Evolutionary conservation across 2,113 vertebrate genomes (phyloP).

Genomic region (Taxidea taxus): DNA sequence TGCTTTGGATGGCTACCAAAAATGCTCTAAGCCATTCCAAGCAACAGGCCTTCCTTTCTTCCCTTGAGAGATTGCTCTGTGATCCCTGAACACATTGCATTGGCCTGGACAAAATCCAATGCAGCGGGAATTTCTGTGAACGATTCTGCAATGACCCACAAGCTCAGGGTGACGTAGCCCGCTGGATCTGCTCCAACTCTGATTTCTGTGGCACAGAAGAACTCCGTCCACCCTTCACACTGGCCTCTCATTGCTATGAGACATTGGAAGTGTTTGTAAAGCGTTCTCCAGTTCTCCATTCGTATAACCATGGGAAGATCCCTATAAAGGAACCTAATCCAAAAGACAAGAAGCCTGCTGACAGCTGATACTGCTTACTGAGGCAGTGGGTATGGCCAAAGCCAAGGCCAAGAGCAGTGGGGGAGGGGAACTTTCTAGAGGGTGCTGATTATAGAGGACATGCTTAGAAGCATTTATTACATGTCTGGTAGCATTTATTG

Average conservation of each 20-base stretch:
- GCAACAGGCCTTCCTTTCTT: constrained; percentile 50
- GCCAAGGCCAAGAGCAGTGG: neutral
- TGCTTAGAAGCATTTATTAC: constrained; percentile 19
- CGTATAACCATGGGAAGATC: neutral
- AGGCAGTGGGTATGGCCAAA: neutral
- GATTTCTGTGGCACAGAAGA: neutral
- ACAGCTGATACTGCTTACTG: neutral
- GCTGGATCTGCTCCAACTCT: constrained; percentile 36
- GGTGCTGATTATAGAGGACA: neutral
- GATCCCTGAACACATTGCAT: constrained; percentile 44
- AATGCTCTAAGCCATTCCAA: constrained; percentile 52
- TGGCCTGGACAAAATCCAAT: constrained; percentile 59
- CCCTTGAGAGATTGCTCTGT: constrained; percentile 53
- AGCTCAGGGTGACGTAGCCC: neutral
- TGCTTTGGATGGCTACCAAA: constrained; percentile 60
- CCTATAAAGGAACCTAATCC: neutral
- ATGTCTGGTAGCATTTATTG: neutral
- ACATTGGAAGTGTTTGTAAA: neutral
- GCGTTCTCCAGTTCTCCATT: neutral
- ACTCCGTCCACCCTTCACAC: neutral
- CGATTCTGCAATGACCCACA: constrained; percentile 36
- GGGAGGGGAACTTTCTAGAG: neutral
- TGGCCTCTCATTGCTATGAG: constrained; percentile 3
- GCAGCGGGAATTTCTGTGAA: constrained; percentile 41
- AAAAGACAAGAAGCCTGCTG: constrained; percentile 20